Evolutionary conservation across 2,113 vertebrate genomes (phyloP).

Genomic region (Anhinga anhinga): DNA sequence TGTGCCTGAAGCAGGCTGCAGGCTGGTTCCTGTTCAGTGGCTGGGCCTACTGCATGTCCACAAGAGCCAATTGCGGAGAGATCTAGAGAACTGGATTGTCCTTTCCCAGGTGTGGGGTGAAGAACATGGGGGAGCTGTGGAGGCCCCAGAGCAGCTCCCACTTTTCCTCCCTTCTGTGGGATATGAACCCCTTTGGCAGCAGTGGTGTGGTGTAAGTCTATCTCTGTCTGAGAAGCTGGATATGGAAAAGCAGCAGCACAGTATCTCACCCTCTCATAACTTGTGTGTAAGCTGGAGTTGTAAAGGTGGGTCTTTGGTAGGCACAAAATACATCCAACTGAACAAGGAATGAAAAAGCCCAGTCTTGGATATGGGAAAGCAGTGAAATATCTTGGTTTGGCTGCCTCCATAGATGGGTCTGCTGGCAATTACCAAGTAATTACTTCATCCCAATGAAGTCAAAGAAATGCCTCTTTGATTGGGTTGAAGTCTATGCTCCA

Average conservation of each 20-base stretch:
- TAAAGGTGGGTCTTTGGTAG: neutral
- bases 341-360: neutral
- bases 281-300: neutral
- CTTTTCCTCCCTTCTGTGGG: neutral
- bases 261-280: neutral
- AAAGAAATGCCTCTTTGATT: neutral
- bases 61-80: accelerated
- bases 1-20: neutral
- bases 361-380: neutral
- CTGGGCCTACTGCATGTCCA: neutral
- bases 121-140: neutral
- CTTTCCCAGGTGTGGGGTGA: neutral
- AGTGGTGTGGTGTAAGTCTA: neutral
- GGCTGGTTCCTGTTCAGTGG: neutral
- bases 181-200: neutral
- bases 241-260: neutral
- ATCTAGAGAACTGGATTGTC: neutral
- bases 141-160: neutral
- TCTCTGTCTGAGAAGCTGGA: neutral
- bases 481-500: neutral
- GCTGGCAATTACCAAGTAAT: neutral
- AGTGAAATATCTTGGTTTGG: neutral
- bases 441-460: neutral
- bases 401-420: neutral
- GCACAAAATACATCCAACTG: neutral